Evolutionary conservation across 2,797 vertebrate species (phyloP).

Genomic region (Heteromormyrus szaboi): DNA sequence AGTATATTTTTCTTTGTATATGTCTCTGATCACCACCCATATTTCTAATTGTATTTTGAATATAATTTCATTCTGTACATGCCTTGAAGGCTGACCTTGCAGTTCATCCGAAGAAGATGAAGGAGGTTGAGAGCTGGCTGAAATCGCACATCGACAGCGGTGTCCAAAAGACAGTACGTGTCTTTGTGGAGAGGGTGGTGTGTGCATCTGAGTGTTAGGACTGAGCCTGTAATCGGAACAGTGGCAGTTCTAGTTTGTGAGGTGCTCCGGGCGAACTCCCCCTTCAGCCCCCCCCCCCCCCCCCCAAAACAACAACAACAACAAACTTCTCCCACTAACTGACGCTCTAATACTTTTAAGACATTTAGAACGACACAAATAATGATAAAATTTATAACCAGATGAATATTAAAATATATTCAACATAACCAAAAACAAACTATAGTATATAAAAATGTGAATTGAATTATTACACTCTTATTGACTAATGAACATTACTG

Average conservation of each 20-base stretch:
- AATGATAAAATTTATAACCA: background rate
- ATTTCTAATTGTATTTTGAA: background rate
- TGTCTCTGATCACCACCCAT: background rate
- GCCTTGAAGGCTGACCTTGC: constrained; percentile 76
- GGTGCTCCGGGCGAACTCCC: background rate
- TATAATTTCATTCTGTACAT: background rate
- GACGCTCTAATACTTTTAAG: background rate
- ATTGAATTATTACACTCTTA: background rate
- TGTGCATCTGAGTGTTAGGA: background rate
- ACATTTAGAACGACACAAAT: background rate
- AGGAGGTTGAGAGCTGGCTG: constrained; percentile 89
- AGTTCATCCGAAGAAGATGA: constrained; percentile 92
- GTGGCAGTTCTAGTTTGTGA: background rate
- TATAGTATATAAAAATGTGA: background rate
- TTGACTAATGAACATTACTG: background rate
- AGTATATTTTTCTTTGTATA: background rate
- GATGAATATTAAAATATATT: background rate
- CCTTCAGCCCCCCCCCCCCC: background rate
- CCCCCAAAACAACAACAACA: background rate
- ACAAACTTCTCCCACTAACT: background rate
- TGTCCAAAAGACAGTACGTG: constrained; percentile 56
- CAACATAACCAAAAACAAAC: background rate
- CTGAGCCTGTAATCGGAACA: background rate
- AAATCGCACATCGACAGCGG: constrained; percentile 55
- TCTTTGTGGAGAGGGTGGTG: background rate